Evolutionary conservation across 2,797 vertebrate genomes (phyloP).

Genomic region (Nannoperca obscura): DNA sequence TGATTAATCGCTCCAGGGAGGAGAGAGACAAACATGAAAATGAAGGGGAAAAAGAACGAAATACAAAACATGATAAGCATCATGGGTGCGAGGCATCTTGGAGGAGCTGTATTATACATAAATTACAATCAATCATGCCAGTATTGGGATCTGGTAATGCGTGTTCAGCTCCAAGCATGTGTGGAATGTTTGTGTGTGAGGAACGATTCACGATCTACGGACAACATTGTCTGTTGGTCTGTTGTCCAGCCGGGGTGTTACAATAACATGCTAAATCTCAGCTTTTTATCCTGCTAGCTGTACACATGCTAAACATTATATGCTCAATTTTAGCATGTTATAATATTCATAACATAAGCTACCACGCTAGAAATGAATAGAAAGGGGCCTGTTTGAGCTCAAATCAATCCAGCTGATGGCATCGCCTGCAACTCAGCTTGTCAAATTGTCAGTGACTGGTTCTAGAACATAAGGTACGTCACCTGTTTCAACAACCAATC

Average conservation of each 20-base stretch:
- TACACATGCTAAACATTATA: too few species aligned
- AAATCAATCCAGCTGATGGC: too few species aligned
- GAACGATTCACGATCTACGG: not conserved
- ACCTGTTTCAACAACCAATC: too few species aligned
- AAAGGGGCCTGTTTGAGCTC: too few species aligned
- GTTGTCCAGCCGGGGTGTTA: not conserved
- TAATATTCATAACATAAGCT: not conserved
- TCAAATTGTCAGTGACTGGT: too few species aligned
- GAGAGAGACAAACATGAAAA: slow-evolving; percentile 39
- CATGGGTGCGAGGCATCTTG: slow-evolving; percentile 21
- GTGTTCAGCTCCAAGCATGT: not conserved
- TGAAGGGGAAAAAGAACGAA: slow-evolving; percentile 12
- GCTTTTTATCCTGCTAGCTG: too few species aligned
- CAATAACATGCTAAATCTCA: too few species aligned
- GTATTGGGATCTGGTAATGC: not conserved
- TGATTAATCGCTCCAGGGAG: slow-evolving; percentile 62
- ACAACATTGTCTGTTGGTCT: not conserved
- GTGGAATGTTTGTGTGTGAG: not conserved
- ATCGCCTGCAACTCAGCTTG: too few species aligned
- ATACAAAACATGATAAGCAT: slow-evolving; percentile 41
- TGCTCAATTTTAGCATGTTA: not conserved
- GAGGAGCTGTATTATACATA: slow-evolving; percentile 30
- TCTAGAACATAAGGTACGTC: too few species aligned
- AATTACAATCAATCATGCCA: slow-evolving; percentile 17
- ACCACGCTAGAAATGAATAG: too few species aligned